These are phyloP conservation scores for Blastomussa wellsi DNA, from an alignment of 92 coral and sea anemone genomes.

Conservation along the genomic window DNA sequence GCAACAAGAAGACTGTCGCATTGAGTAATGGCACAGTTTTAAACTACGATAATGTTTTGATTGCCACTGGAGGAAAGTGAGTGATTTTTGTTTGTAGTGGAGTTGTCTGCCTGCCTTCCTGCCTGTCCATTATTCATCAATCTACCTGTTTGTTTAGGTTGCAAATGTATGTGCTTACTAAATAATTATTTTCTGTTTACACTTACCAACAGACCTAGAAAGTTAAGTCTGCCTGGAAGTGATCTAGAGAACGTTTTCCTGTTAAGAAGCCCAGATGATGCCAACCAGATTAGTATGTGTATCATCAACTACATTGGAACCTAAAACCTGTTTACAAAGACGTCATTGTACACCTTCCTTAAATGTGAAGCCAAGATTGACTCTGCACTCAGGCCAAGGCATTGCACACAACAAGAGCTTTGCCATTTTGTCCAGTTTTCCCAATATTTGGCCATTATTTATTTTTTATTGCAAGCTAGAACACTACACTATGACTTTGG, in stretches of 20 bases:
- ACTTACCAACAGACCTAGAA: constrained; percentile 64
- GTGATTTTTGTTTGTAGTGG: constrained; percentile 27
- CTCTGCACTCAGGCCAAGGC: no score
- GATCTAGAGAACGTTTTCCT: constrained; percentile 81
- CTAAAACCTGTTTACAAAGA: background rate
- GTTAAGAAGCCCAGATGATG: constrained; percentile 91
- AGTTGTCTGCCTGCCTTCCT: background rate
- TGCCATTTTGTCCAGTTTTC: no score
- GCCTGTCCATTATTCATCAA: background rate
- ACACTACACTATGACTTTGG: no score
- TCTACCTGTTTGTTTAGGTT: background rate
- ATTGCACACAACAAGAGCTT: no score
- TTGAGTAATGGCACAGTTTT: constrained; percentile 69
- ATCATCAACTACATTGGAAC: background rate
- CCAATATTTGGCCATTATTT: no score
- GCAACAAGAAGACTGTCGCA: constrained; percentile 69
- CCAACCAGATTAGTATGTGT: constrained; percentile 82
- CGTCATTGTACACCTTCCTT: no score
- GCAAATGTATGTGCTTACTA: background rate
- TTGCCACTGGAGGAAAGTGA: constrained; percentile 96
- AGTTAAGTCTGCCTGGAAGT: constrained; percentile 73
- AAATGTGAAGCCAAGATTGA: no score
- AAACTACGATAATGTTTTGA: constrained; percentile 74
- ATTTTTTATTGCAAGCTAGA: no score
- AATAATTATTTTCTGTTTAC: background rate